Percentiles rank a stretch among this genome's conserved stretches.
Evolutionary conservation across 1,140 invertebrate genomes (phyloP).

Genomic region (Drosophila hydei): DNA sequence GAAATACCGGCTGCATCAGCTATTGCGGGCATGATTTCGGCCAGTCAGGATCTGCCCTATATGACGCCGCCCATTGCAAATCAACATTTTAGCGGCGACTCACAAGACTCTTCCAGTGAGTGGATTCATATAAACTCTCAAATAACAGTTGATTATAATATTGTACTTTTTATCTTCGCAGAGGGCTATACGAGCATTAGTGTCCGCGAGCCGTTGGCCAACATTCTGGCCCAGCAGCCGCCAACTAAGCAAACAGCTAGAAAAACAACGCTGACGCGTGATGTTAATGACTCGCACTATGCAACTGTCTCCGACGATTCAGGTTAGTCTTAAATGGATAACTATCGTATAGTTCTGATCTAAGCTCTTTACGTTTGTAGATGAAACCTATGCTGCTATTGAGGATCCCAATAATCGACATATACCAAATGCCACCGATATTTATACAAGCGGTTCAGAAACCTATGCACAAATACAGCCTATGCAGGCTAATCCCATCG

Average conservation of each 20-base stretch:
- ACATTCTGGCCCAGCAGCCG: conserved; percentile 87
- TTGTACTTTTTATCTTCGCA: conserved; percentile 77
- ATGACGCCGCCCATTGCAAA: conserved; percentile 91
- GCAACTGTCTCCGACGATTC: conserved; percentile 94
- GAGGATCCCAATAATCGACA: conserved; percentile 90
- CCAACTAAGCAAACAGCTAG: conserved; percentile 73
- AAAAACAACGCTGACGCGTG: conserved; percentile 84
- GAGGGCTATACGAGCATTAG: conserved; percentile 96
- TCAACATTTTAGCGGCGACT: conserved; percentile 91
- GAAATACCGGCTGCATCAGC: conserved; percentile 91
- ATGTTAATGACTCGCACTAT: conserved; percentile 88
- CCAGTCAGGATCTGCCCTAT: conserved; percentile 94
- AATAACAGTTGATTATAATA: not conserved
- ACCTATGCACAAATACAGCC: conserved; percentile 95
- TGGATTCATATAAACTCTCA: conserved; percentile 6
- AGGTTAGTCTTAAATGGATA: conserved; percentile 84
- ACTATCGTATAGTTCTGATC: not conserved
- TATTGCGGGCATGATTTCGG: conserved; percentile 92
- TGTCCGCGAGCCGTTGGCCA: conserved; percentile 92
- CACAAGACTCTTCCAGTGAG: conserved; percentile 92
- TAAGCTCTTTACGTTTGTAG: conserved; percentile 79
- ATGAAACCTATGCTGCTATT: conserved; percentile 95
- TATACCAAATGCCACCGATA: conserved; percentile 83
- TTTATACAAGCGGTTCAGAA: conserved; percentile 92
- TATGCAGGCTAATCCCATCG: conserved; percentile 84